Conservation (phyloP, 1,140 invertebrate species). For the Calliphora vicina region DNA sequence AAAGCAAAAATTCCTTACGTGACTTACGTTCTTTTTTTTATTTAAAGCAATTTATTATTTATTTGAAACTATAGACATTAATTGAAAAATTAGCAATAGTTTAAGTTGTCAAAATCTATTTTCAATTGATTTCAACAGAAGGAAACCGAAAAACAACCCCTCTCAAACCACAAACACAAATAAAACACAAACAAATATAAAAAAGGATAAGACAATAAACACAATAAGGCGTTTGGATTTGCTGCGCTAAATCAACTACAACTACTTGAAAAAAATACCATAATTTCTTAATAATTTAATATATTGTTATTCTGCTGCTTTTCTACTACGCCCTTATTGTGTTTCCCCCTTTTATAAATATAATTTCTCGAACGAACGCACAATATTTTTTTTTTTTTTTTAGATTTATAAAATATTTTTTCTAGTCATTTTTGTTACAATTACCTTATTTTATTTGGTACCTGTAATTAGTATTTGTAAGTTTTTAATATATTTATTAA, state of each 20-base stretch:
- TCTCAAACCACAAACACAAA: background rate
- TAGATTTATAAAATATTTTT: background rate
- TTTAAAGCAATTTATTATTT: background rate
- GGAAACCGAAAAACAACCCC: background rate
- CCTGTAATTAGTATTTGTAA: background rate
- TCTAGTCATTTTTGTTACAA: slow-evolving; percentile 8
- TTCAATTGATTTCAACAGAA: background rate
- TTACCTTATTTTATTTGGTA: slow-evolving; percentile 9
- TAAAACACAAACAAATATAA: background rate
- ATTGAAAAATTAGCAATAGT: slow-evolving; percentile 12
- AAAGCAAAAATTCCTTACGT: background rate
- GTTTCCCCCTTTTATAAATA: background rate
- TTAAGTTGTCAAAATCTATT: slow-evolving; percentile 6
- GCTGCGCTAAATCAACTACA: background rate
- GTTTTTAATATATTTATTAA: background rate
- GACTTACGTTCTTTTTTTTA: background rate
- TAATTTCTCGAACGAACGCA: background rate
- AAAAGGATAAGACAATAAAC: background rate
- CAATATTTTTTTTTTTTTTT: background rate
- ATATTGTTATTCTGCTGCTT: background rate
- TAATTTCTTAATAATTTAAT: background rate
- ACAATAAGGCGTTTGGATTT: background rate
- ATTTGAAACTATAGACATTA: slow-evolving; percentile 3
- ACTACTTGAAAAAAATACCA: background rate
- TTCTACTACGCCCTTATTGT: background rate